Evolutionary conservation across 64 coral and sea anemone genomes (phyloP).

Genomic region (Stichodactyla mertensii): DNA sequence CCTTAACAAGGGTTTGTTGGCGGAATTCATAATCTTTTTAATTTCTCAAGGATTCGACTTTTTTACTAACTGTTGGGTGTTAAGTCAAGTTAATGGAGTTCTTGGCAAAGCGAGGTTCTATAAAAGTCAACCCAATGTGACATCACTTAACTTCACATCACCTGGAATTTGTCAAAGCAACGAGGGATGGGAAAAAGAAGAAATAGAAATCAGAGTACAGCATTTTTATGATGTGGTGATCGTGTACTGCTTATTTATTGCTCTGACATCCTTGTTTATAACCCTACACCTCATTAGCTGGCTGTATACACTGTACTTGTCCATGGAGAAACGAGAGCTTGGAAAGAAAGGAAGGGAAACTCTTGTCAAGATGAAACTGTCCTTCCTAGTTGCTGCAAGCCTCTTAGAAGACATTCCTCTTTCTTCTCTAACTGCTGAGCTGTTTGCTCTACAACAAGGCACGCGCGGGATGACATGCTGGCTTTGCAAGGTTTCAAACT

Average conservation of each 20-base stretch:
- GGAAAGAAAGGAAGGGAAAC: slow-evolving; percentile 41
- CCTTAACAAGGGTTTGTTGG: slow-evolving; percentile 73
- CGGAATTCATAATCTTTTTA: slow-evolving; percentile 75
- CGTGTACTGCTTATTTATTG: slow-evolving; percentile 60
- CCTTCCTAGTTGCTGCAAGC: slow-evolving; percentile 67
- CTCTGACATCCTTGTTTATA: slow-evolving; percentile 51
- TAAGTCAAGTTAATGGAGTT: slow-evolving; percentile 50
- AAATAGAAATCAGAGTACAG: slow-evolving; percentile 25
- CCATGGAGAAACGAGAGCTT: slow-evolving; percentile 52
- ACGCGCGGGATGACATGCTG: slow-evolving; percentile 64
- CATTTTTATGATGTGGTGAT: slow-evolving; percentile 41
- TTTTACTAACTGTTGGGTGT: slow-evolving; percentile 77
- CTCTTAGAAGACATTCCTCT: slow-evolving; percentile 77
- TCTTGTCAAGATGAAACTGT: slow-evolving; percentile 64
- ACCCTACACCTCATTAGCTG: slow-evolving; percentile 58
- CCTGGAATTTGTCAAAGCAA: slow-evolving; percentile 39
- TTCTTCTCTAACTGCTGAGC: slow-evolving; percentile 68
- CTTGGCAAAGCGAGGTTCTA: slow-evolving; percentile 36
- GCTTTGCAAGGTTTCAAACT: slow-evolving; percentile 61
- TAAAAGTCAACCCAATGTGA: slow-evolving; percentile 41
- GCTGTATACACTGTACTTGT: slow-evolving; percentile 66
- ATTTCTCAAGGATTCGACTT: slow-evolving; percentile 88
- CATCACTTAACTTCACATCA: slow-evolving; percentile 46
- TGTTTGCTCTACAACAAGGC: slow-evolving; percentile 72
- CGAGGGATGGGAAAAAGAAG: slow-evolving; percentile 40